Conservation (phyloP, 2,888 invertebrate genomes). For the Andrena fulva region DNA sequence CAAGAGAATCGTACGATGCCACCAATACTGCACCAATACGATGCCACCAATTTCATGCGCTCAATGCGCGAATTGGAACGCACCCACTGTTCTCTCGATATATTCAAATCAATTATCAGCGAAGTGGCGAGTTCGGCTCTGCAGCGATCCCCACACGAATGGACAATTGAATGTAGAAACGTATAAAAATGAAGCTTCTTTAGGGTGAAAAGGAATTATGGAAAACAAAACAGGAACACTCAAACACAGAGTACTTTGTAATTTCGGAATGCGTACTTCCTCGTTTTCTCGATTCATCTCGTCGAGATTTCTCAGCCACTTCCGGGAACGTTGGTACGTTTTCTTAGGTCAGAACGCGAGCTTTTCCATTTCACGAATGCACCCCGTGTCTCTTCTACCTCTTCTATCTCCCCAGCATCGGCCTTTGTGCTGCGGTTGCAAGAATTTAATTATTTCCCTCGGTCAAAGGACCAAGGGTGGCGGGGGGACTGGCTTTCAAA, state of each 20-base stretch:
- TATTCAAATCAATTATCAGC: too few species aligned
- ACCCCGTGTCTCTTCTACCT: conserved; percentile 8
- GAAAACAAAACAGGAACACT: too few species aligned
- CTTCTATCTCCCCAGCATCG: conserved; percentile 18
- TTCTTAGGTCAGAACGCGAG: conserved; percentile 24
- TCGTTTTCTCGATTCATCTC: conserved; percentile 82
- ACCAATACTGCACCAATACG: too few species aligned
- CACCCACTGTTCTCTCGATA: too few species aligned
- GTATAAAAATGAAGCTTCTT: too few species aligned
- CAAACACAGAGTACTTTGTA: background rate
- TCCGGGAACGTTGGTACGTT: conserved; percentile 21
- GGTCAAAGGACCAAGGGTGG: background rate
- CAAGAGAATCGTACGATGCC: too few species aligned
- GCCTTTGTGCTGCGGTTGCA: conserved; percentile 36
- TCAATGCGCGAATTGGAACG: too few species aligned
- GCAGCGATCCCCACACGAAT: too few species aligned
- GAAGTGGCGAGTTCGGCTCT: too few species aligned
- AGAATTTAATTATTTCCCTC: conserved; percentile 36
- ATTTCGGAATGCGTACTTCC: conserved; percentile 76
- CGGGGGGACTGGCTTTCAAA: background rate
- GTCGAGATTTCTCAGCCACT: conserved; percentile 43
- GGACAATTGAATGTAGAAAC: too few species aligned
- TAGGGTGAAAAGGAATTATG: too few species aligned
- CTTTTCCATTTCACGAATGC: conserved; percentile 46
- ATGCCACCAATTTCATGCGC: too few species aligned